phyloP scores from a whole-genome alignment of 2,888 invertebrate species.

The Syrista parreyssii region DNA sequence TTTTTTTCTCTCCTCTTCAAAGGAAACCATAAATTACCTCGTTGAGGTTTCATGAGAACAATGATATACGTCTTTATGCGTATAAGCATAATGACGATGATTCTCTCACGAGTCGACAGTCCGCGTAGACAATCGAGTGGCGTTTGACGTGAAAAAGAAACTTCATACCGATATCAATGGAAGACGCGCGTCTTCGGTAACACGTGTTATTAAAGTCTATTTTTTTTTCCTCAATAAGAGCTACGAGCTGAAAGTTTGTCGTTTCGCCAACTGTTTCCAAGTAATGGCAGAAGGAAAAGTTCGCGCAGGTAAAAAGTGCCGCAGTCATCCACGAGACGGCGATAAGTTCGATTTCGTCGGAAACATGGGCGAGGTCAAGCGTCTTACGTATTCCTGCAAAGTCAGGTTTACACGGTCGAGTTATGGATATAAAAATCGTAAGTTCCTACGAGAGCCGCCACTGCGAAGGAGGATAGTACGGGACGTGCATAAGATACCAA shows the following conservation, averaged over 20 bases:
- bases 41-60: not conserved
- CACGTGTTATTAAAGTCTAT: conserved; percentile 47
- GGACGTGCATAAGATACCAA: conserved; percentile 26
- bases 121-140: not conserved
- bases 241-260: conserved; percentile 1
- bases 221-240: conserved; percentile 32
- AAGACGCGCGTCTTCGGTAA: no score
- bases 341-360: not conserved
- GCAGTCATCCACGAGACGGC: conserved; percentile 24
- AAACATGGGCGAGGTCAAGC: conserved; percentile 32
- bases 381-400: conserved; percentile 35
- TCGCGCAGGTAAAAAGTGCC: conserved; percentile 13
- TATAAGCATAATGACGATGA: not conserved
- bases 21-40: not conserved
- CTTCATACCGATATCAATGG: no score
- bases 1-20: not conserved
- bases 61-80: not conserved
- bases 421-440: conserved; percentile 31
- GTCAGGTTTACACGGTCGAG: conserved; percentile 37
- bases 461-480: conserved; percentile 25
- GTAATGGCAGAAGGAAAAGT: conserved; percentile 10
- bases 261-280: not conserved
- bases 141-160: not conserved
- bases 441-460: not conserved
- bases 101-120: not conserved